Percentiles rank a stretch among this genome's conserved stretches.
phyloP scores from a whole-genome alignment of 2,888 invertebrate genomes.

The Spilosoma lubricipeda region DNA sequence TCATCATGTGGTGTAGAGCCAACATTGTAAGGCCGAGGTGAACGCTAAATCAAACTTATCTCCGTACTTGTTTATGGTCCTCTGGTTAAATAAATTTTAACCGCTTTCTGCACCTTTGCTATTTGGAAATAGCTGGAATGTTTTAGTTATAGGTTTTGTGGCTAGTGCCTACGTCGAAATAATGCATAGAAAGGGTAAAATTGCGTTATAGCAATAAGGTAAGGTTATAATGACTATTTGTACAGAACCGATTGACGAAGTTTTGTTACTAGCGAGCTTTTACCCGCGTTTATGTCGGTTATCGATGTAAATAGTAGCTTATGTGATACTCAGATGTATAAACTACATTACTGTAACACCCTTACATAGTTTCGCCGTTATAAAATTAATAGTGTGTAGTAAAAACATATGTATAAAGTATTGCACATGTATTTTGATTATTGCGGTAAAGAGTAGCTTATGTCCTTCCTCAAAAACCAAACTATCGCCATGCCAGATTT shows the following conservation, averaged over 20 bases:
- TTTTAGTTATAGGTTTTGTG: constrained; percentile 22
- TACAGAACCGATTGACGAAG: not conserved
- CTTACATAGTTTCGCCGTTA: no score
- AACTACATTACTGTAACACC: no score
- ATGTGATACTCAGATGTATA: no score
- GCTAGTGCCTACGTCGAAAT: constrained; percentile 8
- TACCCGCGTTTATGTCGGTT: no score
- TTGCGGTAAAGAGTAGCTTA: no score
- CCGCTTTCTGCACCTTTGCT: constrained; percentile 27
- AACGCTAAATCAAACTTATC: constrained; percentile 57
- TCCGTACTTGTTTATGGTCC: constrained; percentile 47
- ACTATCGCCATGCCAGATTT: no score
- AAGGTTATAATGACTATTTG: not conserved
- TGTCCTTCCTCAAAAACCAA: no score
- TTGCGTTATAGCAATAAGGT: not conserved
- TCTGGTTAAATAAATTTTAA: constrained; percentile 53
- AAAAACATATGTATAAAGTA: no score
- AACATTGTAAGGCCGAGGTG: constrained; percentile 35
- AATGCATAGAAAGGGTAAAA: not conserved
- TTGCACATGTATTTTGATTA: no score
- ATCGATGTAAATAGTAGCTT: no score
- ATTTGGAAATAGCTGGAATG: constrained; percentile 28
- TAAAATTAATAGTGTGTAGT: no score
- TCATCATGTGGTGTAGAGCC: constrained; percentile 46
- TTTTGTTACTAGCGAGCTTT: not conserved